phyloP scores from a whole-genome alignment of 2,888 invertebrate genomes.

The Hydriomena furcata region DNA sequence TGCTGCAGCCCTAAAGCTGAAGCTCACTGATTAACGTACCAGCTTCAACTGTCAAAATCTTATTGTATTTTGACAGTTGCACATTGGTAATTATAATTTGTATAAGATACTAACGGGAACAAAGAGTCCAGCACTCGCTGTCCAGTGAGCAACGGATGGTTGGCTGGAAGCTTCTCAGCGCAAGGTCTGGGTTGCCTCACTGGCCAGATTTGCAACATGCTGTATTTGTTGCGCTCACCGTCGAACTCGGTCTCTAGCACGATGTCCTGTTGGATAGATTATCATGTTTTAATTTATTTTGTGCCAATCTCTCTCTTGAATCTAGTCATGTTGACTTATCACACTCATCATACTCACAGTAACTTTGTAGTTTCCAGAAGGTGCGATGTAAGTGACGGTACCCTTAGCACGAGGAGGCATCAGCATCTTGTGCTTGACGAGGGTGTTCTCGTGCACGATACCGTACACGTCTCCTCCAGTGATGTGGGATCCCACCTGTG shows the following conservation, averaged over 20 bases:
- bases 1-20: too few relatives aligned
- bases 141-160: slow-evolving; percentile 98
- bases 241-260: slow-evolving; percentile 99
- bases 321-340: too few relatives aligned
- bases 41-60: too few relatives aligned
- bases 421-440: slow-evolving; percentile 98
- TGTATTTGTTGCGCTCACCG: slow-evolving; percentile 94
- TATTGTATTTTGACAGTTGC: too few relatives aligned
- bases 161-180: slow-evolving; percentile 99
- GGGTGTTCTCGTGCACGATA: slow-evolving; percentile 97
- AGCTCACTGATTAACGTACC: too few relatives aligned
- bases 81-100: too few relatives aligned
- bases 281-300: too few relatives aligned
- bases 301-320: too few relatives aligned
- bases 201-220: slow-evolving; percentile 99
- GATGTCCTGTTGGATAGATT: too few relatives aligned
- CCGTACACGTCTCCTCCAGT: slow-evolving; percentile 99
- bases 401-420: slow-evolving; percentile 97
- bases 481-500: slow-evolving; percentile 95
- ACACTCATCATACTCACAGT: slow-evolving; percentile 93
- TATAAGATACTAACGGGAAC: slow-evolving; percentile 96
- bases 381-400: slow-evolving; percentile 97
- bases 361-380: slow-evolving; percentile 96
- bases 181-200: slow-evolving; percentile 98
- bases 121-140: slow-evolving; percentile 99